Evolutionary conservation across 2,113 vertebrate species (phyloP), one percentile per base, ranked within the genome.

Genomic region (Hippocampus guttulatus): DNA sequence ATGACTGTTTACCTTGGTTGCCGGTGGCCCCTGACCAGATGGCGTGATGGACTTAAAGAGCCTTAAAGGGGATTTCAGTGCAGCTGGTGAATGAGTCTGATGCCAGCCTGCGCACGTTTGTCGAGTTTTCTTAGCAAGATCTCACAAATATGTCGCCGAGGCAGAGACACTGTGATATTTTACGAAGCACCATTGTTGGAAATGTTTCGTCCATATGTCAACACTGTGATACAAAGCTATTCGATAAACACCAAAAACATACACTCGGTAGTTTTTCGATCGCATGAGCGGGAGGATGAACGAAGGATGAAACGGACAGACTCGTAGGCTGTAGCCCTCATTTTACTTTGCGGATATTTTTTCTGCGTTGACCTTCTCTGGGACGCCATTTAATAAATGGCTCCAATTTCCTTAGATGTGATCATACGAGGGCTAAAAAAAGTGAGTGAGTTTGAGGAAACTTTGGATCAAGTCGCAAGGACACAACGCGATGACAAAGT

Each of bases 1-100:
- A 15, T 77, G 60, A 79, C 81, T 83, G 84, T 87, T 84, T 78
- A 77, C 77, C 75, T 70, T 43, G 23, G 79, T 75, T 67, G 71
- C 47, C n/a, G 8, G 47, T 8, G 54, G 71, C 65, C 69, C 69
- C 62, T 5, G 55, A 76, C 74, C 79, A 85, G 75, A 81, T 81
- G 80, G 81, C 41, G 67, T 10, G 23, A 55, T 71, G 77, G 71
- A 82, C 61, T 79, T 23, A 20, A 61, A 14, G 7, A 80, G 78
- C 75, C 70, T 77, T 65, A 52, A 72, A 63, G 47, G 64, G 63
- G 75, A 73, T 78, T 73, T 76, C 33, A 73, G 68, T 57, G 2
- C 23, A 52, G 58, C 68, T 69, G 68, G 14, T 14, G 58, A 74
- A 70, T 20, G 21, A 68, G 25, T 45, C 67, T 62, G 15, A 8